Conservation (phyloP, 2,797 vertebrate genomes). For the Betta splendens region DNA sequence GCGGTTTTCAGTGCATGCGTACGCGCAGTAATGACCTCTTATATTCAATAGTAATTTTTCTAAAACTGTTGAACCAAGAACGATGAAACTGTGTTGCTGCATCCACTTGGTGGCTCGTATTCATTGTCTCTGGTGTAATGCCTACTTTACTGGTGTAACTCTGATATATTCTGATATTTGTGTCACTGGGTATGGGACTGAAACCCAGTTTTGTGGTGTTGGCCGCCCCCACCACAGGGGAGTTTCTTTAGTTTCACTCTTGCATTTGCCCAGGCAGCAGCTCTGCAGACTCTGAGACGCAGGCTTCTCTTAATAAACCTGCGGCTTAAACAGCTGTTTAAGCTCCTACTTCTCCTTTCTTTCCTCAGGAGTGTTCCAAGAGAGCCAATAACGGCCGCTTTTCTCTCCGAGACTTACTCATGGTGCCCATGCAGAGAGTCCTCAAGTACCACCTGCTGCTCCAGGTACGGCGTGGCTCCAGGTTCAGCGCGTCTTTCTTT, state of each 20-base stretch:
- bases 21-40: too few species aligned
- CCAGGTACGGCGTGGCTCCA: conserved; percentile 77
- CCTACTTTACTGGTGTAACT: too few species aligned
- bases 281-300: neutral
- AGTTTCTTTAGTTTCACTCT: neutral
- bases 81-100: too few species aligned
- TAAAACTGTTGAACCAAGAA: too few species aligned
- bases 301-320: neutral
- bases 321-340: conserved; percentile 15
- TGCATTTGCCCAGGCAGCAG: neutral
- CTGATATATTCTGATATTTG: neutral
- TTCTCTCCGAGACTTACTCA: conserved; percentile 89
- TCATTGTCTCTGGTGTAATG: too few species aligned
- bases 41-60: too few species aligned
- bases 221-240: neutral
- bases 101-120: too few species aligned
- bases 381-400: conserved; percentile 91
- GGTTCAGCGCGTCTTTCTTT: neutral
- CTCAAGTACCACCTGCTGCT: conserved; percentile 92
- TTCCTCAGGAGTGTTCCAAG: conserved; percentile 88
- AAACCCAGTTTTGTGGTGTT: neutral
- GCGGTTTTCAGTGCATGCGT: too few species aligned
- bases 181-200: neutral
- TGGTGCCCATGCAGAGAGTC: conserved; percentile 94
- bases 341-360: conserved; percentile 9